Percentiles rank a stretch among this genome's conserved stretches.
Conservation (phyloP, 2,797 vertebrate species). For the Pangasius krempfi region DNA sequence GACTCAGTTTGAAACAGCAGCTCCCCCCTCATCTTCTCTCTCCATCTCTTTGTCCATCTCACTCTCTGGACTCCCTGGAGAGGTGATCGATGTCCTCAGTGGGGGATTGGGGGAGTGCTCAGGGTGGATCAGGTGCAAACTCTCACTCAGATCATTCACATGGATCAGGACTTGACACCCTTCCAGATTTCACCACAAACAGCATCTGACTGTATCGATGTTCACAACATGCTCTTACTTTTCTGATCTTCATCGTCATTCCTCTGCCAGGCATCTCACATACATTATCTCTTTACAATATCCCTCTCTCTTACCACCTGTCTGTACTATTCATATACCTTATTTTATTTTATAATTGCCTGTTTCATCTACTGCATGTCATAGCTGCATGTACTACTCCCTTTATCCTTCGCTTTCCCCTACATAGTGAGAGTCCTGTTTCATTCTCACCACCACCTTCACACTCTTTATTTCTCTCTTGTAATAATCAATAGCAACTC, state of each 20-base stretch:
- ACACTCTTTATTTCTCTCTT: conserved; percentile 4
- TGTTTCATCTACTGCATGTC: background rate
- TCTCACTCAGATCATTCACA: conserved; percentile 37
- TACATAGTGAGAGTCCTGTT: conserved; percentile 1
- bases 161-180: conserved; percentile 47
- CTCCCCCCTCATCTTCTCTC: background rate
- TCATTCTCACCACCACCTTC: conserved; percentile 18
- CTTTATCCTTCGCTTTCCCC: background rate
- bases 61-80: conserved; percentile 18
- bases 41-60: conserved; percentile 6
- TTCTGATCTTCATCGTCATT: background rate
- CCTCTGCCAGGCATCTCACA: background rate
- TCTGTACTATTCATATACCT: conserved; percentile 7
- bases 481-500: conserved; percentile 38
- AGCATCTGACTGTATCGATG: conserved; percentile 5
- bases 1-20: conserved; percentile 22
- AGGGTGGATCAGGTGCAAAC: conserved; percentile 49
- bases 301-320: background rate
- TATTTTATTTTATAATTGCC: conserved; percentile 26
- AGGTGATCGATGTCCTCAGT: conserved; percentile 46
- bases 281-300: background rate
- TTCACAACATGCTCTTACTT: background rate
- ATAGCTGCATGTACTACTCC: background rate
- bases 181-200: conserved; percentile 23
- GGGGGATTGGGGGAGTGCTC: conserved; percentile 31